Evolutionary conservation across 2,888 invertebrate species (phyloP).

Genomic region (Melanotus villosus): DNA sequence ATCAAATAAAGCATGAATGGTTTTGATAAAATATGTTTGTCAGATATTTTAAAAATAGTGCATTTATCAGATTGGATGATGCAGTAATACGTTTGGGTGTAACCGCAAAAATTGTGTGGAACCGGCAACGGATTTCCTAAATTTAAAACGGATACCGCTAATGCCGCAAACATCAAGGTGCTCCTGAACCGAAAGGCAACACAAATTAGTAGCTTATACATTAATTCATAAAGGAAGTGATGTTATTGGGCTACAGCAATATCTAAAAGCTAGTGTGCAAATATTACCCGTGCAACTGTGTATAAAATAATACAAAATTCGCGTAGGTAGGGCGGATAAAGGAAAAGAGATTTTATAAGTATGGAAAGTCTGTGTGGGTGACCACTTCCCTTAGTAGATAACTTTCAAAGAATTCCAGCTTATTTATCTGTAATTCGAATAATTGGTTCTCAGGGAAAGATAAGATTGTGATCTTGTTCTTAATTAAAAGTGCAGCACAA

Average conservation of each 20-base stretch:
- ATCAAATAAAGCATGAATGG: too few relatives aligned
- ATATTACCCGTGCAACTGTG: too few relatives aligned
- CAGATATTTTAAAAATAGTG: background rate
- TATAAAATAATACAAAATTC: too few relatives aligned
- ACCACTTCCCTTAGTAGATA: conserved; percentile 19
- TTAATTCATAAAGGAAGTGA: conserved; percentile 15
- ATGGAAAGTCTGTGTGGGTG: conserved; percentile 11
- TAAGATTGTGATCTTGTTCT: conserved; percentile 25
- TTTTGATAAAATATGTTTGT: too few relatives aligned
- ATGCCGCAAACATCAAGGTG: conserved; percentile 7
- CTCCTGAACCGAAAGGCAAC: conserved; percentile 3
- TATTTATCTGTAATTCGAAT: conserved; percentile 1
- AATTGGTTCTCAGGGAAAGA: conserved; percentile 17
- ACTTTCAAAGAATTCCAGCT: background rate
- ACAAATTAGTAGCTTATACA: background rate
- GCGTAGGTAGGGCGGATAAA: too few relatives aligned
- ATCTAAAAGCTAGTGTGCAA: background rate
- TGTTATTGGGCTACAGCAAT: background rate
- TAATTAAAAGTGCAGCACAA: conserved; percentile 25
- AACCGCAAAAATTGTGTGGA: background rate
- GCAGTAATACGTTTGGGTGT: conserved; percentile 7
- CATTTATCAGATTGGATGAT: conserved; percentile 1
- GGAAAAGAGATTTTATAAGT: background rate
- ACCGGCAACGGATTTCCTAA: conserved; percentile 22
- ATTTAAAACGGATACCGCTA: conserved; percentile 17